Conservation (phyloP, 2,797 vertebrate species). For the Hippocampus kuda region DNA sequence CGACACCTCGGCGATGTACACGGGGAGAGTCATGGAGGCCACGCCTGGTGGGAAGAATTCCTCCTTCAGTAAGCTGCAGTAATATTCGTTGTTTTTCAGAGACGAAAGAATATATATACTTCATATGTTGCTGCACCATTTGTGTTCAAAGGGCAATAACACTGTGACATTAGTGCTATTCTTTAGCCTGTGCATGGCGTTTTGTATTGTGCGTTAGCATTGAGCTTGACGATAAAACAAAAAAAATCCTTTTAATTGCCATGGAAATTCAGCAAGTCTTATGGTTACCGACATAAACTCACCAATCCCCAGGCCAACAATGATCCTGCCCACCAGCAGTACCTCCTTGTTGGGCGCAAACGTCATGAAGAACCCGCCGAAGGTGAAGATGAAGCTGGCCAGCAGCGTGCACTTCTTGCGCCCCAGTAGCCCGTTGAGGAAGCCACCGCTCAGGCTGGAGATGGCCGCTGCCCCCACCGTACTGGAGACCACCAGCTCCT, state of each 20-base stretch:
- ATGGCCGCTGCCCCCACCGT: slow-evolving; percentile 87
- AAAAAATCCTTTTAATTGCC: too few relatives aligned
- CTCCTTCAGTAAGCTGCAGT: background rate
- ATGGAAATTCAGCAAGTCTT: background rate
- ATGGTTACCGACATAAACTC: slow-evolving; percentile 36
- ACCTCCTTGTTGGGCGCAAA: slow-evolving; percentile 72
- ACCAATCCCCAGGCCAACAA: slow-evolving; percentile 89
- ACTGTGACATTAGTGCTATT: too few relatives aligned
- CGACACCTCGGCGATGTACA: slow-evolving; percentile 92
- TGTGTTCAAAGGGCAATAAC: too few relatives aligned
- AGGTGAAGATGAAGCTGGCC: slow-evolving; percentile 78
- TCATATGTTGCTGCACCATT: too few relatives aligned
- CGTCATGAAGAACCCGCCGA: slow-evolving; percentile 74
- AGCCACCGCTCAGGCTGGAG: slow-evolving; percentile 78
- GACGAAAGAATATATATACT: background rate
- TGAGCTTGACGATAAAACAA: background rate
- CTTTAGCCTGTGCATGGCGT: background rate
- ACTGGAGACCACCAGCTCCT: slow-evolving; percentile 90
- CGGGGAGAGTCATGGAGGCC: slow-evolving; percentile 93
- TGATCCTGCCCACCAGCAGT: slow-evolving; percentile 80
- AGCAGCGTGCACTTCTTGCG: slow-evolving; percentile 80
- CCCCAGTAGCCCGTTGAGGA: slow-evolving; percentile 75
- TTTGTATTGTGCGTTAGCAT: too few relatives aligned
- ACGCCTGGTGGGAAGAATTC: slow-evolving; percentile 63
- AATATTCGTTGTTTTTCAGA: background rate